Evolutionary conservation across 1,140 invertebrate genomes (phyloP).

Genomic region (Anastatus disparis): DNA sequence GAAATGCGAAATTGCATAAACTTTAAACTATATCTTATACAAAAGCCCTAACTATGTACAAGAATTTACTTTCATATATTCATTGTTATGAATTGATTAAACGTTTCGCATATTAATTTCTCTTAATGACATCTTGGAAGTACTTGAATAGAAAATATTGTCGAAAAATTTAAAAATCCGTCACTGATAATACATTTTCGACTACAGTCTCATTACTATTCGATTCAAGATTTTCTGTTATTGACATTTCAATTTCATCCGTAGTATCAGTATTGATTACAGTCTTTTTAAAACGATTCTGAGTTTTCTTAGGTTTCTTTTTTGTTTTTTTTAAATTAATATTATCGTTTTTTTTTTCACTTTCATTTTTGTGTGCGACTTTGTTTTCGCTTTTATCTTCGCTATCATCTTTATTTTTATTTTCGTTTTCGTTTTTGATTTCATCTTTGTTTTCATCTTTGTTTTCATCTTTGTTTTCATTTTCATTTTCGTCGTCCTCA

Average conservation of each 20-base stretch:
- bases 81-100: not conserved
- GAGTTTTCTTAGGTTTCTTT: not conserved
- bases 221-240: conserved; percentile 1
- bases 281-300: conserved; percentile 10
- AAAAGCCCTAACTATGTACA: conserved; percentile 7
- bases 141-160: too few species aligned
- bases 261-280: too few species aligned
- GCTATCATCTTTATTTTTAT: too few species aligned
- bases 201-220: not conserved
- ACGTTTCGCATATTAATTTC: not conserved
- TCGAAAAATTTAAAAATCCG: too few species aligned
- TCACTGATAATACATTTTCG: not conserved
- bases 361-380: not conserved
- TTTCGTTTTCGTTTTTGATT: too few species aligned
- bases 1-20: conserved; percentile 13
- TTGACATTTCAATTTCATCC: not conserved
- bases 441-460: too few species aligned
- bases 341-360: not conserved
- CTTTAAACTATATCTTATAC: conserved; percentile 8
- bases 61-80: not conserved
- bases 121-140: too few species aligned
- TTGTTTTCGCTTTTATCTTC: too few species aligned
- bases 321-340: not conserved
- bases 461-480: too few species aligned
- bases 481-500: too few species aligned